Percentiles rank a stretch among this genome's conserved stretches.
Evolutionary conservation across 2,113 vertebrate species (phyloP).

Genomic region (Apistogramma diplotaenia): DNA sequence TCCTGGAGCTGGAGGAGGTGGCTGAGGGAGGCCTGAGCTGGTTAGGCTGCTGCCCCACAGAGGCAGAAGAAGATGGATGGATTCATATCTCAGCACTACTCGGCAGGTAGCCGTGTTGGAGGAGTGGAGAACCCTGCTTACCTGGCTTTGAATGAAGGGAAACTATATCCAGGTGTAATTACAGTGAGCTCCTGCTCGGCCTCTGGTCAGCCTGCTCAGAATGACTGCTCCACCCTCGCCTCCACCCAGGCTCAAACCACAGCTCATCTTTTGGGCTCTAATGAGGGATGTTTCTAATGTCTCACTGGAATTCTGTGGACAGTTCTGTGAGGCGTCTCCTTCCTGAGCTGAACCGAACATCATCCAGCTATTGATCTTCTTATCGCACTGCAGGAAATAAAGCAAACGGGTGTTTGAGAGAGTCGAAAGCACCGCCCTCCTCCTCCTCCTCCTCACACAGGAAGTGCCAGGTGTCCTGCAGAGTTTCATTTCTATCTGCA

Average conservation of each 20-base stretch:
- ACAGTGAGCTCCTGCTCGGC: not conserved
- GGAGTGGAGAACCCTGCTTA: too few species aligned
- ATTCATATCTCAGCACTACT: too few species aligned
- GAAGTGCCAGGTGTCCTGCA: not conserved
- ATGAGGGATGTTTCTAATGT: accelerated
- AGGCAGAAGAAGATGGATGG: too few species aligned
- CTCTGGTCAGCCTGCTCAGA: not conserved
- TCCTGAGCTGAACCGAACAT: not conserved
- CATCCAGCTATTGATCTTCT: not conserved
- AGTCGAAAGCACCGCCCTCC: not conserved
- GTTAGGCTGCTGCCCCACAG: too few species aligned
- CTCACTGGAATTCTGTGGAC: not conserved
- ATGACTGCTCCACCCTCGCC: too few species aligned
- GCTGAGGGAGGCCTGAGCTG: too few species aligned
- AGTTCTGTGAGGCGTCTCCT: not conserved
- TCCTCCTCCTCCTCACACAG: not conserved
- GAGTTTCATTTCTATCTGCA: not conserved
- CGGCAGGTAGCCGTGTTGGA: too few species aligned
- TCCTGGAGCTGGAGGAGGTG: too few species aligned
- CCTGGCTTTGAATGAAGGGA: too few species aligned
- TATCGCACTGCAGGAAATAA: not conserved
- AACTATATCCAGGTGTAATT: not conserved
- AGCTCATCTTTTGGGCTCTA: not conserved
- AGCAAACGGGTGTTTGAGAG: not conserved
- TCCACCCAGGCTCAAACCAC: too few species aligned